These are phyloP conservation scores for Malacosoma neustria DNA, from an alignment of 2,888 invertebrate genomes.

Conservation along the genomic window DNA sequence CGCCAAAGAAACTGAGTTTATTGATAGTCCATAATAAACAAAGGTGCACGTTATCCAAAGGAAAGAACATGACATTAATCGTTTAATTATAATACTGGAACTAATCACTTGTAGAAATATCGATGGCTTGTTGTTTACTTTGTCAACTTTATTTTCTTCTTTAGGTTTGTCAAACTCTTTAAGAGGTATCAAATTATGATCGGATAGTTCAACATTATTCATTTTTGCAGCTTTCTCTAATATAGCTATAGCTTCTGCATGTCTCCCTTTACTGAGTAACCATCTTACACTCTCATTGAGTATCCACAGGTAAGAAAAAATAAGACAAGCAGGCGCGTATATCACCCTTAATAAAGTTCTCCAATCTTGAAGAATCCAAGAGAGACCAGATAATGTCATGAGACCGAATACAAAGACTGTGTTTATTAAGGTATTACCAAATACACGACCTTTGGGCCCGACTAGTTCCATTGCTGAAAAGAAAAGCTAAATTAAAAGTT, in stretches of 20 bases:
- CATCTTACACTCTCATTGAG: slow-evolving; percentile 85
- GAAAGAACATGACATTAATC: slow-evolving; percentile 79
- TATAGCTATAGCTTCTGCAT: slow-evolving; percentile 77
- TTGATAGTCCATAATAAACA: slow-evolving; percentile 86
- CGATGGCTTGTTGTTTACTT: slow-evolving; percentile 26
- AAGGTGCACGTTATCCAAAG: slow-evolving; percentile 88
- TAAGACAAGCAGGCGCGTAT: slow-evolving; percentile 80
- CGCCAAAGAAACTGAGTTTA: slow-evolving; percentile 83
- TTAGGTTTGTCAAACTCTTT: slow-evolving; percentile 29
- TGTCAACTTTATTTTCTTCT: slow-evolving; percentile 13
- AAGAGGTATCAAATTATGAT: slow-evolving; percentile 49
- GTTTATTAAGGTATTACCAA: slow-evolving; percentile 82
- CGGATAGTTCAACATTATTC: slow-evolving; percentile 70
- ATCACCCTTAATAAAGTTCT: slow-evolving; percentile 77
- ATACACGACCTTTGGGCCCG: slow-evolving; percentile 82
- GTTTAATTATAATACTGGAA: slow-evolving; percentile 69
- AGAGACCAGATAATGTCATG: slow-evolving; percentile 78
- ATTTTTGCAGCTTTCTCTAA: slow-evolving; percentile 79
- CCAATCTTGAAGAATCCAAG: slow-evolving; percentile 83
- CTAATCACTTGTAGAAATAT: slow-evolving; percentile 58
- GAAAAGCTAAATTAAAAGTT: slow-evolving; percentile 4
- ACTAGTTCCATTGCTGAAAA: slow-evolving; percentile 85
- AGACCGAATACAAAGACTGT: slow-evolving; percentile 83
- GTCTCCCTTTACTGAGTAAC: slow-evolving; percentile 81
- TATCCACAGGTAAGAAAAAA: slow-evolving; percentile 80